A percentile compares a stretch with the other conserved stretches of the same genome.
phyloP scores from a whole-genome alignment of 2,113 vertebrate species.

The Bos indicus region DNA sequence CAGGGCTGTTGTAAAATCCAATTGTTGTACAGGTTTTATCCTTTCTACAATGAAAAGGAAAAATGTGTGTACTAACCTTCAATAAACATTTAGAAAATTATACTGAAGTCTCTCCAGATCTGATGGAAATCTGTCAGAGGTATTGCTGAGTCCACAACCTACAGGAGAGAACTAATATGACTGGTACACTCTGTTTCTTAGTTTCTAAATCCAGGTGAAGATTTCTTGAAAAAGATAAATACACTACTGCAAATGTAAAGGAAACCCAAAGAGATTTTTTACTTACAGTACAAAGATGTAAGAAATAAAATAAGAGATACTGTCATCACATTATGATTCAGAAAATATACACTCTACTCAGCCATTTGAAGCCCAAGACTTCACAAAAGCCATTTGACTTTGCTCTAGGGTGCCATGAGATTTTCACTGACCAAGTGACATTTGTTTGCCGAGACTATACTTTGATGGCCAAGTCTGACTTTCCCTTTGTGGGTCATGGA shows the following conservation, averaged over 20 bases:
- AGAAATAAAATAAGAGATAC: not conserved
- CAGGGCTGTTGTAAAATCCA: slow-evolving; percentile 58
- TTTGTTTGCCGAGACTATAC: not conserved
- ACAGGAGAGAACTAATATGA: slow-evolving; percentile 25
- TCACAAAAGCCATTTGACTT: not conserved
- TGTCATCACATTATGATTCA: not conserved
- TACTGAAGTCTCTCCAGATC: slow-evolving; percentile 47
- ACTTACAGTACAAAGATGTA: not conserved
- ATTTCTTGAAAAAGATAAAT: slow-evolving; percentile 29
- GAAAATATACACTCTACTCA: not conserved
- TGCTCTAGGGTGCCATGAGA: not conserved
- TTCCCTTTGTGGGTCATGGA: not conserved
- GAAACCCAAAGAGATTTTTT: not conserved
- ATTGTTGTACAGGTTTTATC: slow-evolving; percentile 61
- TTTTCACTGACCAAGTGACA: not conserved
- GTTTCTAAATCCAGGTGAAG: slow-evolving; percentile 38
- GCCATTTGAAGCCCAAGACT: not conserved
- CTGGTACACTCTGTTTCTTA: not conserved
- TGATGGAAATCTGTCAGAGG: slow-evolving; percentile 41
- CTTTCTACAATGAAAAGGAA: slow-evolving; percentile 60
- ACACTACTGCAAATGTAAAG: not conserved
- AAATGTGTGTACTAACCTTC: slow-evolving; percentile 60
- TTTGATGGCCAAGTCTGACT: not conserved
- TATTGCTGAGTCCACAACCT: slow-evolving; percentile 48
- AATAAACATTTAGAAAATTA: slow-evolving; percentile 71